Evolutionary conservation across 2,888 invertebrate genomes (phyloP).

Genomic region (Candidula unifasciata): DNA sequence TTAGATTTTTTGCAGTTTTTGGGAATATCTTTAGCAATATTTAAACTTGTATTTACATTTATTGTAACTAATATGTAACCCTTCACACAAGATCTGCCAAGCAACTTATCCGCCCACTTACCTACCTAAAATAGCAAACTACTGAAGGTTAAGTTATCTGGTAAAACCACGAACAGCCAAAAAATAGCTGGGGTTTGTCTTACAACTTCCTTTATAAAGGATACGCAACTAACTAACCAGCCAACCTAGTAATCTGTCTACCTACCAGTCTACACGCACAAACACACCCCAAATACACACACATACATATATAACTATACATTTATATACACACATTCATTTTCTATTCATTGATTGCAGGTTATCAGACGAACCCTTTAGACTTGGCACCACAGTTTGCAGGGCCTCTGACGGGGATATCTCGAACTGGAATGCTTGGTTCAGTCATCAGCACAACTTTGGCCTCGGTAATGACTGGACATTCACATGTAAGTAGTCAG

Average conservation of each 20-base stretch:
- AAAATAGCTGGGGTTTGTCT: too few relatives aligned
- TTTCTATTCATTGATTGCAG: conserved; percentile 47
- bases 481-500: conserved; percentile 28
- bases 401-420: conserved; percentile 62
- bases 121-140: too few relatives aligned
- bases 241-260: background rate
- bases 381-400: conserved; percentile 66
- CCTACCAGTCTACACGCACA: background rate
- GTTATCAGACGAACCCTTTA: conserved; percentile 67
- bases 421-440: conserved; percentile 61
- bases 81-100: too few relatives aligned
- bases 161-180: too few relatives aligned
- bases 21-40: background rate
- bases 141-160: too few relatives aligned
- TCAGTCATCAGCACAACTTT: conserved; percentile 58
- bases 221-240: too few relatives aligned
- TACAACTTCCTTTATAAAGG: too few relatives aligned
- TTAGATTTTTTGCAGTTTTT: background rate
- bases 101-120: too few relatives aligned
- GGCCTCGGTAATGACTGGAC: conserved; percentile 44
- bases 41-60: too few relatives aligned
- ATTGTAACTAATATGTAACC: too few relatives aligned
- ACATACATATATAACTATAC: background rate
- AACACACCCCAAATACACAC: background rate
- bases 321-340: background rate